Evolutionary conservation across 30 jellyfish, hydroid and myxozoan species (phyloP).

Genomic region (Catostylus mosaicus): DNA sequence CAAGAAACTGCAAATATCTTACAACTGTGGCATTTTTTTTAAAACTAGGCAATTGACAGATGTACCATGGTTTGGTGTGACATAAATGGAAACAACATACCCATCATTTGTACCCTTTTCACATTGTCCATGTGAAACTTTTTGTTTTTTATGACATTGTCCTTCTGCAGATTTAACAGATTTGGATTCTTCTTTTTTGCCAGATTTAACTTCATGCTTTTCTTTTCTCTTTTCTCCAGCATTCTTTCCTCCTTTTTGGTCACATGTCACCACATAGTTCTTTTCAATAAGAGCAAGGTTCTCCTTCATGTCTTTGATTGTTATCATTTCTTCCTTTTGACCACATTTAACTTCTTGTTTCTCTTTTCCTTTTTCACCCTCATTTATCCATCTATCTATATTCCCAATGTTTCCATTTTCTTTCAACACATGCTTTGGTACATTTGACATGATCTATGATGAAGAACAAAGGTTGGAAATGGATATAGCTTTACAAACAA

Average conservation of each 20-base stretch:
- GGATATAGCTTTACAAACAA: neutral
- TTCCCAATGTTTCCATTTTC: neutral
- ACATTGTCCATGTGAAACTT: constrained; percentile 1
- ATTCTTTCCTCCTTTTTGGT: no score
- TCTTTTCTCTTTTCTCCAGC: constrained; percentile 14
- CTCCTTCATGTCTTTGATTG: no score
- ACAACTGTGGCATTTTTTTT: neutral
- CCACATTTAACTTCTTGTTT: neutral
- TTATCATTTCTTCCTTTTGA: neutral
- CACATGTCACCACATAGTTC: no score
- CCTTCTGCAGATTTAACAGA: neutral
- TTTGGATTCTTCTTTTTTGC: neutral
- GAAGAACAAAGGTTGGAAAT: neutral
- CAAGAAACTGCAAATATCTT: neutral
- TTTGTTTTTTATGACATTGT: neutral
- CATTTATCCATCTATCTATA: neutral
- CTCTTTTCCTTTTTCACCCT: constrained; percentile 10
- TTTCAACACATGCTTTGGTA: neutral
- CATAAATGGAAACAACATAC: neutral
- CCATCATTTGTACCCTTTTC: neutral
- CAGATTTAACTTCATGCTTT: neutral
- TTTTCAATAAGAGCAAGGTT: no score
- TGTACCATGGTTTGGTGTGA: neutral
- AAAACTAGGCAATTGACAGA: neutral
- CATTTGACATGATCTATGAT: neutral